Conservation (phyloP, 2,797 vertebrate species). For the Pristis pectinata region DNA sequence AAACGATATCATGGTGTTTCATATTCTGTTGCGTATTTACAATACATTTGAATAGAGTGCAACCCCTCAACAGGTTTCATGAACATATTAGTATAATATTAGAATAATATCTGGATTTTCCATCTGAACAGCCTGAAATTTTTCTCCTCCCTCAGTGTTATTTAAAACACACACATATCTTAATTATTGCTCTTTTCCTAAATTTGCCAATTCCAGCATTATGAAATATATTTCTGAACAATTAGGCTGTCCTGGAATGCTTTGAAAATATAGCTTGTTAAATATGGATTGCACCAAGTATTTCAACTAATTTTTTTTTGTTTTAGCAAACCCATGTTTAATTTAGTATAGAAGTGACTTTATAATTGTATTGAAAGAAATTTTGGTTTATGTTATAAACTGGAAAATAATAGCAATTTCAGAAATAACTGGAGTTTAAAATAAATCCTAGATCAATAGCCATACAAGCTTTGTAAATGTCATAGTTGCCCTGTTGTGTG, state of each 20-base stretch:
- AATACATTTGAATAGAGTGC: background rate
- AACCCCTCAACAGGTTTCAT: background rate
- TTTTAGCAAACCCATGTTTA: background rate
- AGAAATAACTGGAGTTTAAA: background rate
- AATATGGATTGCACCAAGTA: background rate
- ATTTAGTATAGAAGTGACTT: background rate
- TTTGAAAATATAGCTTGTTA: background rate
- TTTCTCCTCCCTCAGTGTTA: background rate
- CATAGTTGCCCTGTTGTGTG: background rate
- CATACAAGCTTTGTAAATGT: background rate
- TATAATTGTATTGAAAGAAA: background rate
- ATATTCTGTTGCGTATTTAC: background rate
- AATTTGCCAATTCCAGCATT: background rate
- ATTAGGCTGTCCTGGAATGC: too few relatives aligned
- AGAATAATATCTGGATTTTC: background rate
- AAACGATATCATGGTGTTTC: background rate
- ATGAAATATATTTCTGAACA: background rate
- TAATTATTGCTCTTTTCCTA: background rate
- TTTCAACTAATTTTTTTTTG: background rate
- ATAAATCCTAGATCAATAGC: background rate
- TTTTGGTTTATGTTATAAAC: background rate
- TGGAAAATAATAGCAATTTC: background rate
- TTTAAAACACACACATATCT: background rate
- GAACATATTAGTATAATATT: too few relatives aligned
- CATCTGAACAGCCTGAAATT: background rate